Conservation (phyloP, 2,797 vertebrate genomes). For the Gobio occitaniae region DNA sequence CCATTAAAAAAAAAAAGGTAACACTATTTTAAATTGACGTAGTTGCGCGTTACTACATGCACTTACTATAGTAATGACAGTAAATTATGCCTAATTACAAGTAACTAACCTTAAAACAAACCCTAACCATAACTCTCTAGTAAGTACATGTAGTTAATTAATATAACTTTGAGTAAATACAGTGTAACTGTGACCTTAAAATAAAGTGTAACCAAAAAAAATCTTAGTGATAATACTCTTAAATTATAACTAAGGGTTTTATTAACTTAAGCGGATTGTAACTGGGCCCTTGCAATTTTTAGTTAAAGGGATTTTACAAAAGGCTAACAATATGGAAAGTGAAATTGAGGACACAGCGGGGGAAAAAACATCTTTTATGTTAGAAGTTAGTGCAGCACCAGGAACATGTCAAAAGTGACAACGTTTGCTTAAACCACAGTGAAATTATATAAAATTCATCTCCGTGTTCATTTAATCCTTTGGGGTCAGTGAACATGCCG, state of each 20-base stretch:
- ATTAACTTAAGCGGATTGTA: background rate
- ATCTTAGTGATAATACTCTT: background rate
- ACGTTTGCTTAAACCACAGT: background rate
- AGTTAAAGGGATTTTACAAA: background rate
- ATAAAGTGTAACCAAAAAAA: background rate
- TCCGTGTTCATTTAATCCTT: background rate
- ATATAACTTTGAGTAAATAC: no score
- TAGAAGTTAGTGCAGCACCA: background rate
- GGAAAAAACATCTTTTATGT: background rate
- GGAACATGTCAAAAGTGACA: background rate
- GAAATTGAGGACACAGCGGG: background rate
- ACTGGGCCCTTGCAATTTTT: background rate
- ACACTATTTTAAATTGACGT: no score
- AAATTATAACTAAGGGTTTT: background rate
- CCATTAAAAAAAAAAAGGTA: background rate
- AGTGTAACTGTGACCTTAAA: no score
- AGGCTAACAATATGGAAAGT: background rate
- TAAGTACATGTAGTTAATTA: no score
- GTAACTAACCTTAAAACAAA: no score
- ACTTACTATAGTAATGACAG: no score
- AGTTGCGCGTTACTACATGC: no score
- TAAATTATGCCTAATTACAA: no score
- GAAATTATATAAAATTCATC: background rate
- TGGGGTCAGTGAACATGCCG: background rate
- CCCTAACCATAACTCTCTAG: no score